Evolutionary conservation across 2,797 vertebrate species (phyloP), one percentile per base, ranked within the genome.

Genomic region (Fundulus diaphanus): DNA sequence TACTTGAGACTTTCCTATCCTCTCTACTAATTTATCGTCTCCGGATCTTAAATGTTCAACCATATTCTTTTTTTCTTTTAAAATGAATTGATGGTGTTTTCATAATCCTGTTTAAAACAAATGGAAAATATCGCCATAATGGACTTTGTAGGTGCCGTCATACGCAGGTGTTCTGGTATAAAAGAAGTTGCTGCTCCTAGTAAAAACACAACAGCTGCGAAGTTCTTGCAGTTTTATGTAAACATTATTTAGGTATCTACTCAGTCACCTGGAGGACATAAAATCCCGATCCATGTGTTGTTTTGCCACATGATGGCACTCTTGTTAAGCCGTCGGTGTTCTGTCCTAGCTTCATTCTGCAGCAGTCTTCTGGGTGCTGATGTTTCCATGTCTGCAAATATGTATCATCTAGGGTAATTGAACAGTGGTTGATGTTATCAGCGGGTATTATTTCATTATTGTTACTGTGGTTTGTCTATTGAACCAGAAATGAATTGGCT

Each of bases 241-340:
- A 65, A 40, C 37, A n/a, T 65, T n/a, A n/a, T n/a, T 42, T 3
- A 49, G 37, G 35, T 40, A 33, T 49, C 22, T 3, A 1, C 42
- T 63, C 35, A 1, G 56, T 74, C 40, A 54, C n/a, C 37, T 11
- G 70, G 61, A 11, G n/a, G 8, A 35, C 18, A 61, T 61, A 3
- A 37, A 74, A 33, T 37, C 49, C 48, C 42, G n/a, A 35, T 78
- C 44, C 24, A 54, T 48, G 22, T 81, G 66, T 33, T 52, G 68
- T 73, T 84, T 85, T 87, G 83, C 93, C 94, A 96, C 95, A 92
- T 83, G 95, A 93, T 94, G 94, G 94, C 94, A 93, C 93, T 95
- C 92, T 94, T 88, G 95, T 83, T 85, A 91, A 94, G 85, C 85
- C 71, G 77, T 70, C 74, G 70, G 7, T 24, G n/a, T 68, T 44